Percentiles rank a stretch among this genome's conserved stretches.
Conservation (phyloP, 2,113 vertebrate genomes). For the Menura novaehollandiae region DNA sequence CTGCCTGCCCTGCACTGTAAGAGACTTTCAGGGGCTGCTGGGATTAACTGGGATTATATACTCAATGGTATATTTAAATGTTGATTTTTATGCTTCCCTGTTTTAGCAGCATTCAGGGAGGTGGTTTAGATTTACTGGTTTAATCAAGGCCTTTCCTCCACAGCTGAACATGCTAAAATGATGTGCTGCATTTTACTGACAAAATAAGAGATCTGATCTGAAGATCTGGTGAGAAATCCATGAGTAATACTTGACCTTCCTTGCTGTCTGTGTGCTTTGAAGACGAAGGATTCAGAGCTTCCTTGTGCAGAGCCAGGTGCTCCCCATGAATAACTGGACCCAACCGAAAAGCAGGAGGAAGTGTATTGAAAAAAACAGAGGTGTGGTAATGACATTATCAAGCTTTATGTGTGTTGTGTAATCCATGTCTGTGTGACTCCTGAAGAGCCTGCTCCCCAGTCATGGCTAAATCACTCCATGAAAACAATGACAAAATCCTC, state of each 20-base stretch:
- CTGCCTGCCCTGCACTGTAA: fast-evolving
- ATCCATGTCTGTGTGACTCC: neutral
- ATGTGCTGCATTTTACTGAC: neutral
- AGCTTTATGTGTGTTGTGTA: neutral
- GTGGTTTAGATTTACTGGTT: neutral
- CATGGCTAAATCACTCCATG: neutral
- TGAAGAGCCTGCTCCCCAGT: neutral
- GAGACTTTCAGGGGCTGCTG: neutral
- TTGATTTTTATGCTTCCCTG: neutral
- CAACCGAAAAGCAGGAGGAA: conserved; percentile 45
- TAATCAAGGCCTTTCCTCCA: neutral
- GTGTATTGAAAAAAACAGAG: conserved; percentile 31
- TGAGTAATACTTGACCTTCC: neutral
- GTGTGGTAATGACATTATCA: conserved; percentile 23
- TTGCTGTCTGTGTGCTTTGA: neutral
- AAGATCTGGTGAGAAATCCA: neutral
- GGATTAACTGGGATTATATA: neutral
- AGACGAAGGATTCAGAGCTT: neutral
- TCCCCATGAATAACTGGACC: conserved; percentile 20
- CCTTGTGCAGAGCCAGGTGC: neutral
- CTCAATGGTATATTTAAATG: neutral
- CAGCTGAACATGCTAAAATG: neutral
- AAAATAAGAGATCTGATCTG: neutral
- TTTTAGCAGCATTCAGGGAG: neutral
- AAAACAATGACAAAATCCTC: neutral